Conservation (phyloP, 1,140 invertebrate species). For the Trichogramma pretiosum region DNA sequence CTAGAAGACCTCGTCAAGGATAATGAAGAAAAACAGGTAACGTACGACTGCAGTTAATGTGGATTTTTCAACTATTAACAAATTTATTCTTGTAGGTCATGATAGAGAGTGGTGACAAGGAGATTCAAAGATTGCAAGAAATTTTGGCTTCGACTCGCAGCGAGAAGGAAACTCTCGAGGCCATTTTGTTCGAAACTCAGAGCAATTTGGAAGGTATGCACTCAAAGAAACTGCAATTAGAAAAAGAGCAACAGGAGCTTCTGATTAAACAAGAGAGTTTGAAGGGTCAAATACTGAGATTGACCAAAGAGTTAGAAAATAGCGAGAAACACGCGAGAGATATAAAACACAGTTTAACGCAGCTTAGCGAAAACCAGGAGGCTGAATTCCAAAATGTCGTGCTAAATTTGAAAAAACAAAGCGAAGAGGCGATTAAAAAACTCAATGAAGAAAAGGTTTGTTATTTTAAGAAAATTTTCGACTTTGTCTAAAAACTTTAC, state of each 20-base stretch:
- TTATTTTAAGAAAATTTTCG: slow-evolving; percentile 14
- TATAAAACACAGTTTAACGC: slow-evolving; percentile 59
- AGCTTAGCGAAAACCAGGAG: slow-evolving; percentile 64
- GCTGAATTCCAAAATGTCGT: slow-evolving; percentile 68
- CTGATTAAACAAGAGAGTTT: slow-evolving; percentile 66
- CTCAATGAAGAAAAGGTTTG: slow-evolving; percentile 66
- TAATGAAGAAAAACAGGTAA: slow-evolving; percentile 72
- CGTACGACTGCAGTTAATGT: slow-evolving; percentile 8
- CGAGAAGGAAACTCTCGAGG: slow-evolving; percentile 75
- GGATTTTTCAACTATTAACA: slow-evolving; percentile 13
- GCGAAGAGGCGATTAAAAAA: slow-evolving; percentile 63
- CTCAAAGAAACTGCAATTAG: slow-evolving; percentile 58
- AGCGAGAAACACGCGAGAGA: slow-evolving; percentile 66
- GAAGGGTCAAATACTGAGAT: slow-evolving; percentile 55
- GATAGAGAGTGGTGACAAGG: slow-evolving; percentile 68
- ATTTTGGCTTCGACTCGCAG: slow-evolving; percentile 62
- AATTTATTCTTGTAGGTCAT: slow-evolving; percentile 47
- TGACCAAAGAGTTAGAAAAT: slow-evolving; percentile 66
- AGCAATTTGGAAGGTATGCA: slow-evolving; percentile 67
- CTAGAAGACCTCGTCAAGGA: slow-evolving; percentile 73
- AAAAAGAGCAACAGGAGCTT: slow-evolving; percentile 67
- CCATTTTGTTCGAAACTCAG: slow-evolving; percentile 70
- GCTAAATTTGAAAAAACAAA: slow-evolving; percentile 60
- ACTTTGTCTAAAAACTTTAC: no score
- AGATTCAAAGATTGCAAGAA: slow-evolving; percentile 66